These are phyloP conservation scores for Corythornis cristatus DNA, from an alignment of 2,113 vertebrate species.

Conservation along the genomic window DNA sequence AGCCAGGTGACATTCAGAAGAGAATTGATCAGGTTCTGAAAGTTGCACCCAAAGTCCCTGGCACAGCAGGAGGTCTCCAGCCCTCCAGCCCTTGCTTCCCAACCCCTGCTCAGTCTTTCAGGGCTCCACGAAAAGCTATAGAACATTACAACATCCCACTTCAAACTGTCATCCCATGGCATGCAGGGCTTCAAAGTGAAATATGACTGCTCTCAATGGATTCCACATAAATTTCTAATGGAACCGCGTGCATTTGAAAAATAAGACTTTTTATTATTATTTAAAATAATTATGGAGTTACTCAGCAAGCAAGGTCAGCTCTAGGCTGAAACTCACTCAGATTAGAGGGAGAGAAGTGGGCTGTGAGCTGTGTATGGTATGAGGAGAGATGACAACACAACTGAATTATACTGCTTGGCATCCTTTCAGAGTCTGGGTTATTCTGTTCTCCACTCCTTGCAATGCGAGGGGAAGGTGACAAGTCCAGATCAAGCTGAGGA, in stretches of 20 bases:
- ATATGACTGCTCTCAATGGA: neutral
- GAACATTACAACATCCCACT: neutral
- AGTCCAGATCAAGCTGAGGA: neutral
- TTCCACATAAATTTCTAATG: neutral
- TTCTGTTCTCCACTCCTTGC: neutral
- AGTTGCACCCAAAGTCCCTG: neutral
- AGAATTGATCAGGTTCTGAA: neutral
- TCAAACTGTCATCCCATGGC: neutral
- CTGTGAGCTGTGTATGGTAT: neutral
- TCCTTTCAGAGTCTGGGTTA: neutral
- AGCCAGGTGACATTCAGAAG: neutral
- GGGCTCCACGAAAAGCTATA: neutral
- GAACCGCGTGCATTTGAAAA: neutral
- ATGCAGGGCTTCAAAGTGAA: neutral
- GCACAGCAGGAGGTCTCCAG: neutral
- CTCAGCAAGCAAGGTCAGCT: neutral
- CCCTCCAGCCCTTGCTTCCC: neutral
- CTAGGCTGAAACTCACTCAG: neutral
- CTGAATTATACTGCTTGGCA: neutral
- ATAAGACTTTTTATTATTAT: neutral
- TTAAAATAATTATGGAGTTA: neutral
- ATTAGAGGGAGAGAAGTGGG: neutral
- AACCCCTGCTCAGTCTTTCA: neutral
- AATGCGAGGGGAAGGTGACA: neutral
- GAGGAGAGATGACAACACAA: neutral